Evolutionary conservation across 2,888 invertebrate genomes (phyloP), one percentile per base, ranked within the genome.

Genomic region (Cephalotes varians): DNA sequence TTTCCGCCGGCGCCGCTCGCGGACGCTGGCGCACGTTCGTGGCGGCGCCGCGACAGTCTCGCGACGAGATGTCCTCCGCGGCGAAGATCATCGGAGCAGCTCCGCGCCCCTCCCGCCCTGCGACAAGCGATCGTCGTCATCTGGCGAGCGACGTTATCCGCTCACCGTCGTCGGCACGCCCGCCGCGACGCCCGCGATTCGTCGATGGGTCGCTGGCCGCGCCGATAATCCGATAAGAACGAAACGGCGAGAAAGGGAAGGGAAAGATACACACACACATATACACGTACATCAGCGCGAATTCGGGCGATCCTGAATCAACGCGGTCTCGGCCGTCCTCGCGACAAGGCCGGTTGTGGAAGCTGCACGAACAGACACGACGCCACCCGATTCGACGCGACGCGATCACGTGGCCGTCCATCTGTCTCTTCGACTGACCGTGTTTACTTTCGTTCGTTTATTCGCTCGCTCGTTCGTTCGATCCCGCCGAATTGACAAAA

Each of bases 351-450:
- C 76, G 54, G 34, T 72, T 44, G 77, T 65, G 87, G 83, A 86
- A 40, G 86, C 87, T 87, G 87, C 74, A 28, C 64, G 67, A 77
- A 37, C 28, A 10, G 25, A n/a, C 28, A 40, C 76, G 76, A 65
- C 76, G 76, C 28, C 37, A 64, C 28, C 37, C 76, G 64, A 64
- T 18, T 10, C 28, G 51, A 76, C 31, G 77, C 49, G 58, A 73
- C 34, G 25, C 54, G 67, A 56, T 77, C 77, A 77, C 77, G 77
- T 77, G 76, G 65, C 64, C 34, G 51, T 73, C 31, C 56, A 28
- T 72, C 56, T 5, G 40, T 49, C 62, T 37, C 31, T 44, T 21
- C 54, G 40, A 4, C 60, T 15, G 54, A 54, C 10, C 9, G 56
- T 77, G 67, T 77, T 77, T 77, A 67, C 54, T 34, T 54, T 18